Percentiles rank a stretch among this genome's conserved stretches.
Evolutionary conservation across 2,888 invertebrate species (phyloP).

Genomic region (Linnaemya vulpina): DNA sequence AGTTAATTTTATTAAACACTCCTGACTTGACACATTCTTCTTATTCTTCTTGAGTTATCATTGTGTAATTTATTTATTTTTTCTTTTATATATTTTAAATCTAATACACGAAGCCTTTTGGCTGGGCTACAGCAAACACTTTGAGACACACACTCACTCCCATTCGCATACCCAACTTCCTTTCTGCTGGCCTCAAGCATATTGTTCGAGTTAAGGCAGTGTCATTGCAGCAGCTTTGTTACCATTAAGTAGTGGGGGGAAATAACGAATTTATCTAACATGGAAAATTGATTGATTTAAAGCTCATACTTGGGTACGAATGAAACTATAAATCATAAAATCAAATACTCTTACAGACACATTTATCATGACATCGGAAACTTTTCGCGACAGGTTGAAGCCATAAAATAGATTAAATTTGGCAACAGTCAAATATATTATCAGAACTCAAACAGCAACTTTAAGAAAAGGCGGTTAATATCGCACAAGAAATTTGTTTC

Average conservation of each 20-base stretch:
- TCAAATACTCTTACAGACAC: conserved; percentile 59
- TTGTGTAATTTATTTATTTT: conserved; percentile 5
- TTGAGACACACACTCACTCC: too few relatives aligned
- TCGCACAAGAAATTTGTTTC: too few relatives aligned
- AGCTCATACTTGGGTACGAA: conserved; percentile 56
- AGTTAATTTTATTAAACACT: conserved; percentile 24
- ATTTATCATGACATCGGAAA: conserved; percentile 61
- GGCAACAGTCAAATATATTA: background rate
- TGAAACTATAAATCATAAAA: conserved; percentile 66
- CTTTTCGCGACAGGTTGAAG: conserved; percentile 60
- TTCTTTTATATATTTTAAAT: too few relatives aligned
- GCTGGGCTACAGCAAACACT: background rate
- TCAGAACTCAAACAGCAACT: background rate
- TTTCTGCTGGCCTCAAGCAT: conserved; percentile 28
- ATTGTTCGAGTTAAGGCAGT: conserved; percentile 8
- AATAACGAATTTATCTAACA: conserved; percentile 11
- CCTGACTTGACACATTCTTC: background rate
- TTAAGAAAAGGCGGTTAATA: background rate
- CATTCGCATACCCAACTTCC: background rate
- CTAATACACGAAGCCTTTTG: background rate
- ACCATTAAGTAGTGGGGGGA: background rate
- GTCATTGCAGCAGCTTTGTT: background rate
- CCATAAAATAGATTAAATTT: conserved; percentile 10
- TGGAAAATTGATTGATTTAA: conserved; percentile 61
- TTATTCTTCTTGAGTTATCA: background rate